These are phyloP conservation scores for Trichomalopsis sarcophagae DNA, from an alignment of 1,140 invertebrate species.

Conservation along the genomic window DNA sequence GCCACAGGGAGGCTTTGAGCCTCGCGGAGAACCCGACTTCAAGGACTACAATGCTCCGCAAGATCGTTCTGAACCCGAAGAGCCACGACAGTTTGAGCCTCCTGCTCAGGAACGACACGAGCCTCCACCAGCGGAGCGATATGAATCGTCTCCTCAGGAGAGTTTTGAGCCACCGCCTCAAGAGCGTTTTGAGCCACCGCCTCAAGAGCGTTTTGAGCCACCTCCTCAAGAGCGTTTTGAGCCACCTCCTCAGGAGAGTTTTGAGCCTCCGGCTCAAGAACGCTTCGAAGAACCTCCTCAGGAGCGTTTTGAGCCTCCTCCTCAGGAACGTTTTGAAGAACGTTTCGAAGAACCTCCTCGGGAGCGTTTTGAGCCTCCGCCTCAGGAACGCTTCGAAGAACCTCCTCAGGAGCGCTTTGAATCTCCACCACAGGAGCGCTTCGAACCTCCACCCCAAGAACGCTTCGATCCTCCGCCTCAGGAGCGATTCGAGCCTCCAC, in stretches of 20 bases:
- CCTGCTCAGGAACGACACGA: not conserved
- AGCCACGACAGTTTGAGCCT: not conserved
- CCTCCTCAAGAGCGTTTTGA: conserved; percentile 9
- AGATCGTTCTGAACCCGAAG: conserved; percentile 14
- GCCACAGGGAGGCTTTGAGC: conserved; percentile 17
- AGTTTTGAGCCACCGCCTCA: not conserved
- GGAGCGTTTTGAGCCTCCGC: conserved; percentile 19
- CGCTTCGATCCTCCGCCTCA: conserved; percentile 17
- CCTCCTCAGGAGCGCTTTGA: not conserved
- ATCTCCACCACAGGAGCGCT: not conserved
- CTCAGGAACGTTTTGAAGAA: conserved; percentile 50
- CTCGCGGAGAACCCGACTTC: conserved; percentile 1
- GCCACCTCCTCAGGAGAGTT: not conserved
- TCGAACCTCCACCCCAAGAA: conserved; percentile 7
- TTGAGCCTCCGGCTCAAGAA: not conserved
- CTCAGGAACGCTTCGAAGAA: not conserved
- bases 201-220: not conserved
- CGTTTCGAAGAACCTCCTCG: not conserved
- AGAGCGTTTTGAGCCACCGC: conserved; percentile 1
- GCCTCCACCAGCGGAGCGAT: not conserved
- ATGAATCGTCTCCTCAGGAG: conserved; percentile 1
- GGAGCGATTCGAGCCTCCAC: conserved; percentile 1
- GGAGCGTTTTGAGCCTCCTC: not conserved
- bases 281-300: not conserved
- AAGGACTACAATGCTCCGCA: conserved; percentile 2